Evolutionary conservation across 2,888 invertebrate genomes (phyloP), one percentile per base, ranked within the genome.

Genomic region (Timema cristinae): DNA sequence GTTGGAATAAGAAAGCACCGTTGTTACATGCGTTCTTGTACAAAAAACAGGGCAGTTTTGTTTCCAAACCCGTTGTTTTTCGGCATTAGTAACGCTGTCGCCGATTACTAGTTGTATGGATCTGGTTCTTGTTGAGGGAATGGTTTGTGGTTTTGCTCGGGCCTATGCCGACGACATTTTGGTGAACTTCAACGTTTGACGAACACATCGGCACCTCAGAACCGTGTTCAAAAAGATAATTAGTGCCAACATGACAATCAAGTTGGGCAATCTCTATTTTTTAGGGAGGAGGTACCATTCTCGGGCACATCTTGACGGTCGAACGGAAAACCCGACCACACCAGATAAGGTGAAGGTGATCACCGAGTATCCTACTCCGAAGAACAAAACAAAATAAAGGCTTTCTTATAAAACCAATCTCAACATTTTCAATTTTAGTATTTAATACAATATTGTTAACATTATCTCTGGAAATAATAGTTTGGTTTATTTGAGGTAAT

Each of bases 1-100:
- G n/a, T n/a, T n/a, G n/a, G n/a, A n/a, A n/a, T n/a, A n/a, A n/a
- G n/a, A n/a, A n/a, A n/a, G n/a, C n/a, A n/a, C n/a, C n/a, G n/a
- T n/a, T n/a, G n/a, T n/a, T n/a, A n/a, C n/a, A n/a, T n/a, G n/a
- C n/a, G n/a, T n/a, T n/a, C n/a, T n/a, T n/a, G n/a, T n/a, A n/a
- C n/a, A n/a, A n/a, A n/a, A n/a, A n/a, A n/a, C n/a, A 68, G n/a
- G n/a, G 66, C 72, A 72, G 8, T 76, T 74, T 67, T 50, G 52
- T 16, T 76, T 76, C 49, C n/a, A n/a, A 10, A 47, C 0, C 48
- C 9, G 16, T 76, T 13, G 75, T n/a, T 74, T 2, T 76, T 76
- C 63, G 76, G 75, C n/a, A 10, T 69, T 6, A 49, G 50, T 49
- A 69, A 54, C 9, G 61, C 61, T n/a, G 69, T 61, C 4, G 69